phyloP scores from a whole-genome alignment of 2,113 vertebrate species.

The Oplegnathus fasciatus region DNA sequence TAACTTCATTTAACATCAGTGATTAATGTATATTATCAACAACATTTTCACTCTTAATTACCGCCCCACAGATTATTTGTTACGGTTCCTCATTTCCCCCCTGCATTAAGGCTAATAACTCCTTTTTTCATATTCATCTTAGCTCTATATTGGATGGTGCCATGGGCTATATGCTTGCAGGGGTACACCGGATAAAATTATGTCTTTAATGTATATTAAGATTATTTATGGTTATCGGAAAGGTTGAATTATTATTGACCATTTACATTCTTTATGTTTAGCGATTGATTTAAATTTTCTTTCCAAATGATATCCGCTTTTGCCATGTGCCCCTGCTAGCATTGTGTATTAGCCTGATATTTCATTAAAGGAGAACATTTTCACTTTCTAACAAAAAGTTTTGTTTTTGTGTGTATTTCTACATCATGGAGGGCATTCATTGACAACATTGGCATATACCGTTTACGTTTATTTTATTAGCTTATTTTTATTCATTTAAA shows the following conservation, averaged over 20 bases:
- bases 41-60: not conserved
- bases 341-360: conserved; percentile 12
- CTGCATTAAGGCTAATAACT: not conserved
- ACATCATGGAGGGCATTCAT: not conserved
- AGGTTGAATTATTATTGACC: not conserved
- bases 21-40: not conserved
- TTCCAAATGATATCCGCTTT: not conserved
- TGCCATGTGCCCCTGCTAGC: conserved; percentile 38
- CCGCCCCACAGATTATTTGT: conserved; percentile 2
- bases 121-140: conserved; percentile 13
- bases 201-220: not conserved
- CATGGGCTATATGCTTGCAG: conserved; percentile 29
- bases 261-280: not conserved
- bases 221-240: not conserved
- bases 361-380: conserved; percentile 60
- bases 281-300: not conserved
- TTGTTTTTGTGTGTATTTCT: not conserved
- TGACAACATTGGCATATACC: not conserved
- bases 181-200: conserved; percentile 11
- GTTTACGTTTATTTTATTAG: not conserved
- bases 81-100: not conserved
- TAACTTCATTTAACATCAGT: conserved; percentile 6
- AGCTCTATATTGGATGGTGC: conserved; percentile 1
- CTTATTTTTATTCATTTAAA: not conserved
- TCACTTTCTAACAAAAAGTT: conserved; percentile 48